Evolutionary conservation across 2,888 invertebrate genomes (phyloP), one percentile per base, ranked within the genome.

Genomic region (Raillietiella orientalis): DNA sequence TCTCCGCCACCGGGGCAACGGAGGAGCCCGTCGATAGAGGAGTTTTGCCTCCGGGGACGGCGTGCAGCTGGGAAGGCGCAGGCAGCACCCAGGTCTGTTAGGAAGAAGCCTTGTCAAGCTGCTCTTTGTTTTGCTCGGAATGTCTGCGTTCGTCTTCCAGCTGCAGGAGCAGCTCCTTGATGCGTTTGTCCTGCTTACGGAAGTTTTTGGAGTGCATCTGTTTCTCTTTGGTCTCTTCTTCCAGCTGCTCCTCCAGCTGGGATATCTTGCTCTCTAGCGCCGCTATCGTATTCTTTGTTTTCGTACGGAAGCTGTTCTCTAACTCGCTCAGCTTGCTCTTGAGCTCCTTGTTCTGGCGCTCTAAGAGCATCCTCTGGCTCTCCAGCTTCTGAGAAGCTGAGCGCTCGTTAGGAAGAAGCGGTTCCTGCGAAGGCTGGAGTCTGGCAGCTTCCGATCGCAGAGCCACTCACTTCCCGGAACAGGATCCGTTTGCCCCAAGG

Each of bases 41-140:
- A n/a, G n/a, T n/a, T n/a, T n/a, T n/a, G n/a, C n/a, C n/a, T n/a
- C n/a, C n/a, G n/a, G n/a, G n/a, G n/a, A n/a, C n/a, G n/a, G n/a
- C n/a, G n/a, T n/a, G n/a, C n/a, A n/a, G n/a, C n/a, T n/a, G n/a
- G n/a, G n/a, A n/a, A n/a, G n/a, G n/a, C n/a, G n/a, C n/a, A n/a
- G n/a, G n/a, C n/a, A n/a, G n/a, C n/a, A n/a, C n/a, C n/a, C n/a
- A n/a, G n/a, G n/a, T n/a, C n/a, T n/a, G n/a, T n/a, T n/a, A n/a
- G n/a, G n/a, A n/a, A n/a, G n/a, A n/a, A n/a, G 63, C 69, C 57
- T 75, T 77, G 45, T 77, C 77, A 28, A 82, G 74, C 58, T 90
- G 87, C 47, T 93, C 93, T 54, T 93, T 93, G 52, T 75, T 82
- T 52, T 90, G 90, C 46, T 96, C 93, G 28, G 82, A 74, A 44